These are phyloP conservation scores for Laodelphax striatellus DNA, from an alignment of 1,140 invertebrate genomes.

Conservation along the genomic window DNA sequence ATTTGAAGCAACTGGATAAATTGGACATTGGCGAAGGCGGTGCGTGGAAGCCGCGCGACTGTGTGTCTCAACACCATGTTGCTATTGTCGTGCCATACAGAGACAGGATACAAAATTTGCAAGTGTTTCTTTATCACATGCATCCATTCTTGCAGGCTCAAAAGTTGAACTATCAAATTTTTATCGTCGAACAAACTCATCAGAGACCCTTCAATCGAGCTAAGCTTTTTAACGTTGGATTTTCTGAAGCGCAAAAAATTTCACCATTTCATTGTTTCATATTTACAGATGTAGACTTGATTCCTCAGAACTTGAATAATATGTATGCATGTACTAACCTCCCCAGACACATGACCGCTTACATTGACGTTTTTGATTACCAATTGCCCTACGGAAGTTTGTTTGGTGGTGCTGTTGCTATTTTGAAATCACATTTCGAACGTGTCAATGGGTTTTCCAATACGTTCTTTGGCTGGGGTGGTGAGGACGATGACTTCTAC, in stretches of 20 bases:
- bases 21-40: conserved; percentile 41
- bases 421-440: conserved; percentile 56
- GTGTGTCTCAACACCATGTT: conserved; percentile 61
- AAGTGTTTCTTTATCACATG: conserved; percentile 73
- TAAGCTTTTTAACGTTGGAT: conserved; percentile 88
- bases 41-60: conserved; percentile 56
- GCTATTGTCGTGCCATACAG: conserved; percentile 84
- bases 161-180: conserved; percentile 75
- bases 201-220: conserved; percentile 79
- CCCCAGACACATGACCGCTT: conserved; percentile 87
- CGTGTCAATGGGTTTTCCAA: conserved; percentile 88
- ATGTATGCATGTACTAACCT: conserved; percentile 79
- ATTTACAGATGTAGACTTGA: conserved; percentile 90
- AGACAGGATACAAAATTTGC: conserved; percentile 67
- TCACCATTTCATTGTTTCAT: conserved; percentile 75
- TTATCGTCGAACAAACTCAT: conserved; percentile 79
- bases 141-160: conserved; percentile 83
- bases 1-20: conserved; percentile 9
- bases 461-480: conserved; percentile 76
- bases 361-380: conserved; percentile 78
- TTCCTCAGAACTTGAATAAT: conserved; percentile 81
- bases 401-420: conserved; percentile 65
- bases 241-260: conserved; percentile 54
- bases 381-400: conserved; percentile 60
- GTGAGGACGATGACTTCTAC: conserved; percentile 73